phyloP scores from a whole-genome alignment of 2,888 invertebrate genomes.

The Tetranychus piercei region DNA sequence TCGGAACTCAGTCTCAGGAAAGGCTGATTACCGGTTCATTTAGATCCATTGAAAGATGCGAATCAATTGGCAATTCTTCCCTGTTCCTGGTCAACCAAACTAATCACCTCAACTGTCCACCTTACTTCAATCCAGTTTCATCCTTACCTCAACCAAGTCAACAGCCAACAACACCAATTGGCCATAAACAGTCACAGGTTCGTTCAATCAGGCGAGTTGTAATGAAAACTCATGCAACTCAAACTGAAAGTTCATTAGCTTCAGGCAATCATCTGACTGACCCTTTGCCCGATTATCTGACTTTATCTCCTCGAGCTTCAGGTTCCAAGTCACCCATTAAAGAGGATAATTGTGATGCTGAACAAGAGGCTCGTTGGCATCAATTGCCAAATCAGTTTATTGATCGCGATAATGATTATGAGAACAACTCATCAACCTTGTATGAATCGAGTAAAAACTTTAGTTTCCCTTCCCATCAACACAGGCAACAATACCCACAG shows the following conservation, averaged over 20 bases:
- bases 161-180: no score
- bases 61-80: neutral
- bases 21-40: constrained; percentile 13
- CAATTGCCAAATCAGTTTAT: no score
- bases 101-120: neutral
- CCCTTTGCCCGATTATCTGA: constrained; percentile 37
- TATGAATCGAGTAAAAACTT: no score
- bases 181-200: neutral
- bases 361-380: neutral
- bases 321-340: neutral
- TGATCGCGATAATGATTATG: no score
- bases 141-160: no score
- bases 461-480: no score
- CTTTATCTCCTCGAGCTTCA: constrained; percentile 23
- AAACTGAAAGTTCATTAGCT: constrained; percentile 57
- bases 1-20: neutral
- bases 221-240: constrained; percentile 82
- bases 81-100: neutral
- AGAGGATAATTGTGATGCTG: neutral
- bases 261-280: neutral
- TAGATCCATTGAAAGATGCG: constrained; percentile 9
- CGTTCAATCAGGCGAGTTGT: constrained; percentile 20
- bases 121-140: no score
- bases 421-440: no score
- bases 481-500: no score